These are phyloP conservation scores for Pseudomyrmex sp. DNA, from an alignment of 1,140 invertebrate species.

Conservation along the genomic window DNA sequence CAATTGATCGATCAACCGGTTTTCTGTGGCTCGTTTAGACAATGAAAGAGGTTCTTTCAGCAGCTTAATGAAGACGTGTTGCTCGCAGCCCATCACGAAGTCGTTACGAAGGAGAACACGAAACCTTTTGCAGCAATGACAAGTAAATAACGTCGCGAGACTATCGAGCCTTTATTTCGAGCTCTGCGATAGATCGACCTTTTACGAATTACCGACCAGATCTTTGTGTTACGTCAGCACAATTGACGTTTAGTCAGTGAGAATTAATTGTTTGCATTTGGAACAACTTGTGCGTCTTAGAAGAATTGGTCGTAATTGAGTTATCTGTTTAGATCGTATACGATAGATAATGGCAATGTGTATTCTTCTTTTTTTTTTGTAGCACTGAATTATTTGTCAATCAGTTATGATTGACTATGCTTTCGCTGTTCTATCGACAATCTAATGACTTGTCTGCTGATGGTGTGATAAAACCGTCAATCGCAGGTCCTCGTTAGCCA, in stretches of 20 bases:
- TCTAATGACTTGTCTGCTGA: constrained; percentile 6
- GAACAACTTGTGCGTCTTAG: constrained; percentile 3
- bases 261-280: constrained; percentile 14
- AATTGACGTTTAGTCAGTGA: constrained; percentile 14
- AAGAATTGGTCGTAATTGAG: constrained; percentile 2
- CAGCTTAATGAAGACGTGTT: constrained; percentile 63
- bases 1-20: constrained; percentile 68
- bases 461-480: constrained; percentile 43
- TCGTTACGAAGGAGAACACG: constrained; percentile 51
- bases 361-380: background rate
- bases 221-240: constrained; percentile 25
- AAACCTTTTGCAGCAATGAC: constrained; percentile 57
- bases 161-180: constrained; percentile 40
- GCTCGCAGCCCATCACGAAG: constrained; percentile 39
- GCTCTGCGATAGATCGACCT: constrained; percentile 36
- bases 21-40: constrained; percentile 49
- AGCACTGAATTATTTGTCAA: constrained; percentile 1
- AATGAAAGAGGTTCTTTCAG: constrained; percentile 52
- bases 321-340: constrained; percentile 17
- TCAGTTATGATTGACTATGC: background rate
- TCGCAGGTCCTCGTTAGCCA: constrained; percentile 22
- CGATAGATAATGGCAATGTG: background rate
- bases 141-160: constrained; percentile 52
- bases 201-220: constrained; percentile 34
- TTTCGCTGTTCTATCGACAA: constrained; percentile 10